A percentile compares a stretch with the other conserved stretches of the same genome.
Conservation (phyloP, 1,140 invertebrate species). For the Cylas formicarius region DNA sequence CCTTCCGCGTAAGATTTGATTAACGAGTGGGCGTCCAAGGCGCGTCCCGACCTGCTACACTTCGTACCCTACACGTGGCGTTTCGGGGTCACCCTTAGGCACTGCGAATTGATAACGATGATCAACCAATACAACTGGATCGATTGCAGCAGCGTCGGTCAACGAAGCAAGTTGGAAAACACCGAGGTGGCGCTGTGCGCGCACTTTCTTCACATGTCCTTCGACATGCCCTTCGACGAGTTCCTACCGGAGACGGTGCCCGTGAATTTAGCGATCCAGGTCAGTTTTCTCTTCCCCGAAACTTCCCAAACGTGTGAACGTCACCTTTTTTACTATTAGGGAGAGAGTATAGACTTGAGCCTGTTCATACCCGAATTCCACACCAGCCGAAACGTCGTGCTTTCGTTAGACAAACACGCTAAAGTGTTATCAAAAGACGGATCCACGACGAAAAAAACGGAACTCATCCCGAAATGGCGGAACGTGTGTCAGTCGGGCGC, state of each 20-base stretch:
- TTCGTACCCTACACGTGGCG: constrained; percentile 98
- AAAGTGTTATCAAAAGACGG: constrained; percentile 76
- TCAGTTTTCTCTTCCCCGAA: constrained; percentile 34
- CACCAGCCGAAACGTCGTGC: constrained; percentile 72
- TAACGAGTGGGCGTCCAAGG: constrained; percentile 92
- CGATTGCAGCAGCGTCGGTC: constrained; percentile 90
- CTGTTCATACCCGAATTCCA: constrained; percentile 87
- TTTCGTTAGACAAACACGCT: constrained; percentile 83
- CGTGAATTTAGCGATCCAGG: constrained; percentile 86
- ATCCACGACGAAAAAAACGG: constrained; percentile 47
- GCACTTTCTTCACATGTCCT: constrained; percentile 85
- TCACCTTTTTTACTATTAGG: constrained; percentile 45
- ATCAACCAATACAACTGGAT: constrained; percentile 99
- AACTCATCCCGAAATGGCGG: constrained; percentile 71
- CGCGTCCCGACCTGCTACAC: constrained; percentile 80
- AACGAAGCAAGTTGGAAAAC: constrained; percentile 64
- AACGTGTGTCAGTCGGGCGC: constrained; percentile 71
- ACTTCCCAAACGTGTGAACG: constrained; percentile 1
- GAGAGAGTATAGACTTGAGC: constrained; percentile 83
- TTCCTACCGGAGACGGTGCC: constrained; percentile 83
- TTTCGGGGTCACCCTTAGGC: constrained; percentile 83
- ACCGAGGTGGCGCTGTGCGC: constrained; percentile 89
- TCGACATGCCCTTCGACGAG: constrained; percentile 86
- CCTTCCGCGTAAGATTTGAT: constrained; percentile 62
- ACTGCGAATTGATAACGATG: constrained; percentile 91